Conservation (phyloP, 2,113 vertebrate species). For the Paramormyrops kingsleyae region DNA sequence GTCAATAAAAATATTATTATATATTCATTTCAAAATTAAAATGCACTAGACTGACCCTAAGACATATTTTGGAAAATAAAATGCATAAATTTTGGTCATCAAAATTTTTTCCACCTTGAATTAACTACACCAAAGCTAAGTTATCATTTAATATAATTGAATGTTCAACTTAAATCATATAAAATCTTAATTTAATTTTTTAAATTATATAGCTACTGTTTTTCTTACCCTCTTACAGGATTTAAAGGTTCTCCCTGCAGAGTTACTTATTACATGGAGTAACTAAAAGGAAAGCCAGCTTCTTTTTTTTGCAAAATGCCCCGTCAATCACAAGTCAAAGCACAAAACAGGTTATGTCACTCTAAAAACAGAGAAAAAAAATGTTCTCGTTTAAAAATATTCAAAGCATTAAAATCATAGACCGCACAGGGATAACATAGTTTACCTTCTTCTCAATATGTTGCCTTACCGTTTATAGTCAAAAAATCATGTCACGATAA, state of each 20-base stretch:
- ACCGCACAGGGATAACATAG: background rate
- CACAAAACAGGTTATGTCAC: slow-evolving; percentile 57
- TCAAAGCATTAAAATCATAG: background rate
- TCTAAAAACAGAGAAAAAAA: slow-evolving; percentile 30
- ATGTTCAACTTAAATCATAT: slow-evolving; percentile 50
- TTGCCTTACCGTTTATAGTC: background rate
- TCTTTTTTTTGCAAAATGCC: slow-evolving; percentile 45
- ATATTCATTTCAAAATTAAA: background rate
- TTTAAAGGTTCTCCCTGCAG: background rate
- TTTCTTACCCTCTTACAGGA: background rate
- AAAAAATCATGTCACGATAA: background rate
- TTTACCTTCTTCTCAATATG: background rate
- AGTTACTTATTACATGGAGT: background rate
- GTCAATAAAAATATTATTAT: background rate
- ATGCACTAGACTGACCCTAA: background rate
- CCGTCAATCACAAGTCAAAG: slow-evolving; percentile 57
- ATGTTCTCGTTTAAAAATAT: slow-evolving; percentile 3
- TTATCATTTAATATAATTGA: slow-evolving; percentile 46
- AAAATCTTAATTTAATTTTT: slow-evolving; percentile 44
- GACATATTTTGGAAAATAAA: background rate
- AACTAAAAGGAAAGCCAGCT: slow-evolving; percentile 52
- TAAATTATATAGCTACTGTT: background rate
- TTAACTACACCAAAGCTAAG: background rate
- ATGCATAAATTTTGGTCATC: background rate
- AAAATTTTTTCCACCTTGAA: background rate